Percentiles rank a stretch among this genome's conserved stretches.
phyloP scores from a whole-genome alignment of 1,140 invertebrate species.

The Drosophila ananassae region DNA sequence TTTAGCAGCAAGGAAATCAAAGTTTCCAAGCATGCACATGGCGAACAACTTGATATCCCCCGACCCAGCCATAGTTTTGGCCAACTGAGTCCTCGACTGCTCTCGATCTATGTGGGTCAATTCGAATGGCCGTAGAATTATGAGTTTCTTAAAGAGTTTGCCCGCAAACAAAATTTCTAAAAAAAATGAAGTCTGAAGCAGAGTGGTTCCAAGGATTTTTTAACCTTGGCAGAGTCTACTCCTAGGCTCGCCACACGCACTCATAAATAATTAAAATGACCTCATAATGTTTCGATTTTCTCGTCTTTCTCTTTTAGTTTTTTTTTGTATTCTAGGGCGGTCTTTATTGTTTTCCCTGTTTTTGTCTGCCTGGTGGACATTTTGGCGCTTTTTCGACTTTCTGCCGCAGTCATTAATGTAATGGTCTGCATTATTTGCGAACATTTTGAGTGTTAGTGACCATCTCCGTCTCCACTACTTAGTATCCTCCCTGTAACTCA shows the following conservation, averaged over 20 bases:
- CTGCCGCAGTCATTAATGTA: slow-evolving; percentile 76
- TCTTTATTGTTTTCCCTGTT: slow-evolving; percentile 30
- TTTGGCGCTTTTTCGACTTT: slow-evolving; percentile 59
- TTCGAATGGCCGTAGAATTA: slow-evolving; percentile 20
- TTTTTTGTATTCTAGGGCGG: slow-evolving; percentile 1
- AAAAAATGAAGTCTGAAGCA: slow-evolving; percentile 50
- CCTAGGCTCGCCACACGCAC: slow-evolving; percentile 50
- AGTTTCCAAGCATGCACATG: slow-evolving; percentile 58
- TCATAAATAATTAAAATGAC: slow-evolving; percentile 77
- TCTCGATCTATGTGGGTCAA: slow-evolving; percentile 37
- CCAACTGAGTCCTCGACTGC: slow-evolving; percentile 33
- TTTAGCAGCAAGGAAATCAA: slow-evolving; percentile 46
- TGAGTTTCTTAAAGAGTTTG: slow-evolving; percentile 42
- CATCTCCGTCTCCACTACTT: slow-evolving; percentile 20
- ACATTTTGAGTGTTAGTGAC: slow-evolving; percentile 55
- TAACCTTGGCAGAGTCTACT: slow-evolving; percentile 59
- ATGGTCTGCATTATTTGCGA: slow-evolving; percentile 74
- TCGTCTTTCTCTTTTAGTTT: slow-evolving; percentile 8
- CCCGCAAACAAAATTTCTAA: slow-evolving; percentile 48
- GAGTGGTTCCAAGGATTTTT: slow-evolving; percentile 7
- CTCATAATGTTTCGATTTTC: slow-evolving; percentile 76
- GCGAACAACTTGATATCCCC: slow-evolving; percentile 4
- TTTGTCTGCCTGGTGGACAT: slow-evolving; percentile 29
- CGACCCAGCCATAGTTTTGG: slow-evolving; percentile 19
- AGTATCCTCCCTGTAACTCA: slow-evolving; percentile 8